These are phyloP conservation scores for Punctoribates punctum DNA, from an alignment of 2,888 invertebrate genomes.

Conservation along the genomic window DNA sequence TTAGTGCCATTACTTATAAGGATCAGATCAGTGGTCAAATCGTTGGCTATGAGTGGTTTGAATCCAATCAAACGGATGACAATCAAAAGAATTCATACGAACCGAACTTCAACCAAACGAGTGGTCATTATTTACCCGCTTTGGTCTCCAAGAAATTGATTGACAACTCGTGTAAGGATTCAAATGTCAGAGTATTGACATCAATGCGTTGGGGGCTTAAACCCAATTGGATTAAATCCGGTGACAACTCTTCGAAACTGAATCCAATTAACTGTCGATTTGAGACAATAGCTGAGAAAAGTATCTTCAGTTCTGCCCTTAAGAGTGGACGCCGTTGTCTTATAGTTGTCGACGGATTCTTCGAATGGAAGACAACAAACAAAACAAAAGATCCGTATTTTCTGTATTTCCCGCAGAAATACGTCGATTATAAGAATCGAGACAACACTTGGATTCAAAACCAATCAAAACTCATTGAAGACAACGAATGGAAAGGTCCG, in stretches of 20 bases:
- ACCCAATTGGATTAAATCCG: slow-evolving; percentile 72
- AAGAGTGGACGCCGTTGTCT: slow-evolving; percentile 70
- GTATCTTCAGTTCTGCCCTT: slow-evolving; percentile 65
- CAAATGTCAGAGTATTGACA: slow-evolving; percentile 47
- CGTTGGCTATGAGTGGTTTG: background rate
- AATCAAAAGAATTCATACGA: background rate
- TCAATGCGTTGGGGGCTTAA: slow-evolving; percentile 85
- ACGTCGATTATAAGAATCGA: slow-evolving; percentile 57
- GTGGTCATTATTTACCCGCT: background rate
- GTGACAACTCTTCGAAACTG: slow-evolving; percentile 59
- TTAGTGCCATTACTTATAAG: background rate
- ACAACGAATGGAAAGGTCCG: slow-evolving; percentile 62
- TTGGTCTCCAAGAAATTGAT: background rate
- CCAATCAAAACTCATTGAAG: slow-evolving; percentile 54
- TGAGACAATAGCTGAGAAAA: slow-evolving; percentile 67
- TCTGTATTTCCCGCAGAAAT: slow-evolving; percentile 64
- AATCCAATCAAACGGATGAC: background rate
- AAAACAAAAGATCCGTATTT: slow-evolving; percentile 67
- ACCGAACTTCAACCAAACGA: background rate
- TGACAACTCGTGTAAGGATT: background rate
- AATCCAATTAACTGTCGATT: slow-evolving; percentile 74
- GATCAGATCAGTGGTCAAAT: background rate
- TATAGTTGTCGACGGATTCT: slow-evolving; percentile 73
- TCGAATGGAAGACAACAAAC: slow-evolving; percentile 54
- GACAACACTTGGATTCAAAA: slow-evolving; percentile 52